A percentile compares a stretch with the other conserved stretches of the same genome.
phyloP scores from a whole-genome alignment of 2,888 invertebrate species.

The Tholera decimalis region DNA sequence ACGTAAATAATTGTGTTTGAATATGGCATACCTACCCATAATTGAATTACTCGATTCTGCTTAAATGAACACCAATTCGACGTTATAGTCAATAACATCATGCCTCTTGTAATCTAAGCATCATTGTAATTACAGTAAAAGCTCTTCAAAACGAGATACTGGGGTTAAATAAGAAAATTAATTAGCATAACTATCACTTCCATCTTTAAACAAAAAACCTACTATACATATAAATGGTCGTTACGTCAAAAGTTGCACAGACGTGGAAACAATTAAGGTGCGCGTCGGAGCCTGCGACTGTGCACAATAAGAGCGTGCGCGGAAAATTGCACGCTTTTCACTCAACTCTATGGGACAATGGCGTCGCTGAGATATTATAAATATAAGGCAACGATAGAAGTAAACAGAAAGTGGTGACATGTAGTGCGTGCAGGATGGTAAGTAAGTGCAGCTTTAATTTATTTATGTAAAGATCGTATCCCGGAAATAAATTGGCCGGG shows the following conservation, averaged over 20 bases:
- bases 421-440: slow-evolving; percentile 63
- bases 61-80: no score
- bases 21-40: background rate
- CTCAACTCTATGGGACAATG: slow-evolving; percentile 57
- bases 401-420: slow-evolving; percentile 59
- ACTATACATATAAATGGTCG: slow-evolving; percentile 38
- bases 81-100: no score
- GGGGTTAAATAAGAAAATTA: slow-evolving; percentile 1
- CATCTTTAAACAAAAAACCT: slow-evolving; percentile 12
- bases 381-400: slow-evolving; percentile 56
- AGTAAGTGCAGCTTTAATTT: slow-evolving; percentile 47
- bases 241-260: slow-evolving; percentile 68
- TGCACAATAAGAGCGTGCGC: slow-evolving; percentile 62
- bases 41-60: no score
- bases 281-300: slow-evolving; percentile 55
- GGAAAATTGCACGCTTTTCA: slow-evolving; percentile 76
- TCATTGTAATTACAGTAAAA: no score
- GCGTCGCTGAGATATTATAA: slow-evolving; percentile 61
- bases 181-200: background rate
- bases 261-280: slow-evolving; percentile 74
- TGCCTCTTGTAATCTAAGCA: no score
- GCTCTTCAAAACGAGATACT: background rate
- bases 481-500: background rate
- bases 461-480: background rate
- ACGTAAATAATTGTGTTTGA: slow-evolving; percentile 3